Conservation (phyloP, 2,888 invertebrate species). For the Aspidiotus destructor region DNA sequence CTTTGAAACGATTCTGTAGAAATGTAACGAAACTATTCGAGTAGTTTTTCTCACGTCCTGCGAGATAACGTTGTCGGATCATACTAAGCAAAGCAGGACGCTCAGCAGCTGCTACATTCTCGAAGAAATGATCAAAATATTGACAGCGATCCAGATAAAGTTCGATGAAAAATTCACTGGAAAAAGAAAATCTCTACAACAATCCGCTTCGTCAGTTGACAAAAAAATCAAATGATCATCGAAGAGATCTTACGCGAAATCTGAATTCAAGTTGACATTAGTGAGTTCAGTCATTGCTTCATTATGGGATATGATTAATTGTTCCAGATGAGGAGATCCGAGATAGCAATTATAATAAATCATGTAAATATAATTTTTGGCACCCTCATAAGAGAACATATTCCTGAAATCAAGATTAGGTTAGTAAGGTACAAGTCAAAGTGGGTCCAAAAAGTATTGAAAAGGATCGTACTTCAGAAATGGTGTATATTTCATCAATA, state of each 20-base stretch:
- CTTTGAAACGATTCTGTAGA: slow-evolving; percentile 22
- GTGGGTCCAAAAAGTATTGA: neutral
- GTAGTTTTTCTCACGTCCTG: slow-evolving; percentile 24
- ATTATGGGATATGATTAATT: slow-evolving; percentile 22
- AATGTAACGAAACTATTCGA: slow-evolving; percentile 22
- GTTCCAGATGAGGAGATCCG: slow-evolving; percentile 27
- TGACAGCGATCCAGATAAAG: slow-evolving; percentile 23
- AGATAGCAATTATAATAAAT: slow-evolving; percentile 28
- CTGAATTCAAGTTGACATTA: slow-evolving; percentile 22
- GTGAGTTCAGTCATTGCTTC: slow-evolving; percentile 29
- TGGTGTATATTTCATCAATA: slow-evolving; percentile 24
- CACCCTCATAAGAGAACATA: slow-evolving; percentile 27
- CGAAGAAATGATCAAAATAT: slow-evolving; percentile 24
- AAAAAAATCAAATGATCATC: neutral
- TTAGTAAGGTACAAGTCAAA: neutral
- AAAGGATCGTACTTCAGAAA: slow-evolving; percentile 10
- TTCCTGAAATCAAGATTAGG: slow-evolving; percentile 1
- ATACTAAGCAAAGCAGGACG: slow-evolving; percentile 22
- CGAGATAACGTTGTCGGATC: slow-evolving; percentile 22
- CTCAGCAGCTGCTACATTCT: slow-evolving; percentile 15
- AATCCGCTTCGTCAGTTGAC: neutral
- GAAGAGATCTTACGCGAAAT: slow-evolving; percentile 20
- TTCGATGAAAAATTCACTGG: slow-evolving; percentile 25
- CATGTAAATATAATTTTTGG: slow-evolving; percentile 28
- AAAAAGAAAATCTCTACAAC: neutral